A percentile compares a stretch with the other conserved stretches of the same genome.
Conservation (phyloP, 1,140 invertebrate species). For the Harpegnathos saltator region DNA sequence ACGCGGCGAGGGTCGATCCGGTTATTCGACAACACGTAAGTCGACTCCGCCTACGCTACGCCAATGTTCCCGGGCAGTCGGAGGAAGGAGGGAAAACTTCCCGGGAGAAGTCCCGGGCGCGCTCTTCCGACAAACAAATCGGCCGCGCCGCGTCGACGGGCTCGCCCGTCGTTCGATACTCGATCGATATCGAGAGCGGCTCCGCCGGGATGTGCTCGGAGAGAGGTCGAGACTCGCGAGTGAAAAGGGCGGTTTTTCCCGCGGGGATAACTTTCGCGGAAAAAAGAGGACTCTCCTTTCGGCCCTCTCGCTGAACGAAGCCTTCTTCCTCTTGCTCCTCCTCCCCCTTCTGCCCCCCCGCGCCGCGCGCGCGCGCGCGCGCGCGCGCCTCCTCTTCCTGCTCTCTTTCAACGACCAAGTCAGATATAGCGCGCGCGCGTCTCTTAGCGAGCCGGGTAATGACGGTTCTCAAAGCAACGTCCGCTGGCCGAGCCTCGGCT, state of each 20-base stretch:
- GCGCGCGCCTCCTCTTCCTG: background rate
- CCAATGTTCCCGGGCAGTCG: constrained; percentile 44
- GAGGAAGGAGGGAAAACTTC: constrained; percentile 64
- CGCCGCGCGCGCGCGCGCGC: too few species aligned
- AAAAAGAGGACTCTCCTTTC: constrained; percentile 11
- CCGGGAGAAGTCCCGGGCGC: constrained; percentile 69
- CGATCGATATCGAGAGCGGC: constrained; percentile 64
- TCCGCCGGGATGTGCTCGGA: constrained; percentile 36
- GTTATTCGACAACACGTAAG: constrained; percentile 76
- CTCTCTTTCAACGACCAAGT: background rate
- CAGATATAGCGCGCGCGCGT: constrained; percentile 13
- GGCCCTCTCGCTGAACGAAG: constrained; percentile 15
- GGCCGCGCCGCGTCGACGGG: constrained; percentile 19
- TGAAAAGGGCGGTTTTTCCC: constrained; percentile 58
- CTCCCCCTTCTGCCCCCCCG: too few species aligned
- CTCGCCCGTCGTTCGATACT: constrained; percentile 64
- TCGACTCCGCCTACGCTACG: constrained; percentile 64
- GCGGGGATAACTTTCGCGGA: constrained; percentile 66
- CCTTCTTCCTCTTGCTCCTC: constrained; percentile 7
- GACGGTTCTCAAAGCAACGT: constrained; percentile 33
- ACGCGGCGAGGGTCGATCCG: constrained; percentile 69
- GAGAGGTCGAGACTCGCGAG: constrained; percentile 16
- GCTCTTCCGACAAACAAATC: constrained; percentile 72
- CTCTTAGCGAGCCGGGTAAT: constrained; percentile 19
- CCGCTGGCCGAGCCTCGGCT: constrained; percentile 28